These are phyloP conservation scores for Dipodomys merriami DNA, from an alignment of 2,113 vertebrate species.

Conservation along the genomic window DNA sequence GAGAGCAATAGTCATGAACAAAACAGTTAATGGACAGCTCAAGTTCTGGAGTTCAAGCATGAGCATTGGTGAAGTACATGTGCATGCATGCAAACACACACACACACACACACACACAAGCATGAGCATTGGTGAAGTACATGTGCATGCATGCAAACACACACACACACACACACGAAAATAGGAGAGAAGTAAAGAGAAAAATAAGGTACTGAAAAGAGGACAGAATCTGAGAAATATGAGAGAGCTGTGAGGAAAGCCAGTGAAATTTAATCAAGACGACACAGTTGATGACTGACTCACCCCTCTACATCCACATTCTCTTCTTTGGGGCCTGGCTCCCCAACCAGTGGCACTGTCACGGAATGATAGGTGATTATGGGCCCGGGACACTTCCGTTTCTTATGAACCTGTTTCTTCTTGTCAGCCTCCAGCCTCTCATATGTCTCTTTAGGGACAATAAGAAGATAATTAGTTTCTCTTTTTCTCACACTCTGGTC, in stretches of 20 bases:
- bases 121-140: too few species aligned
- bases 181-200: neutral
- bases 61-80: too few species aligned
- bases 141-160: too few species aligned
- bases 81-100: too few species aligned
- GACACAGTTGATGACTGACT: neutral
- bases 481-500: neutral
- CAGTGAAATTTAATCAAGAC: neutral
- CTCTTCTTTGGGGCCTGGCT: constrained; percentile 92
- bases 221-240: neutral
- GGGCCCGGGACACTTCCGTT: constrained; percentile 92
- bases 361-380: constrained; percentile 95
- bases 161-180: neutral
- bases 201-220: neutral
- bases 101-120: too few species aligned
- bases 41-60: too few species aligned
- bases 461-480: neutral
- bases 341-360: constrained; percentile 93
- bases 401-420: constrained; percentile 98
- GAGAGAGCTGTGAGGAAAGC: neutral
- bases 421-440: constrained; percentile 97
- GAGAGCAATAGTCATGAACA: too few species aligned
- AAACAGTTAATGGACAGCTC: too few species aligned
- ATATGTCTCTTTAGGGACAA: constrained; percentile 91
- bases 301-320: constrained; percentile 97